These are phyloP conservation scores for Enteromius afrohamiltoni DNA, from an alignment of 2,797 vertebrate genomes.

Conservation along the genomic window DNA sequence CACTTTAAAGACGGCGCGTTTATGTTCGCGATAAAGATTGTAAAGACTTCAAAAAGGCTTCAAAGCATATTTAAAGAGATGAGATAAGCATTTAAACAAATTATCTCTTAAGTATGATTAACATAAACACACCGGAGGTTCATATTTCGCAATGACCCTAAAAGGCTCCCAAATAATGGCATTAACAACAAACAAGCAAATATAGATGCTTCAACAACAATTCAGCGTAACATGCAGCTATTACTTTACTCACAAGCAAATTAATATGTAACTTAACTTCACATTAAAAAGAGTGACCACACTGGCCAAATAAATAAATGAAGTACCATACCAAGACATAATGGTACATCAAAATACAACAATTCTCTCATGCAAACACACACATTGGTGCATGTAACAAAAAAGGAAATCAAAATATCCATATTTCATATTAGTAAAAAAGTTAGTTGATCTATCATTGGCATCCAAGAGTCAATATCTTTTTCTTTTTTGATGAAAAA, in stretches of 20 bases:
- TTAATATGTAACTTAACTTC: neutral
- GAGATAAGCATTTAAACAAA: no score
- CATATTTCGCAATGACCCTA: neutral
- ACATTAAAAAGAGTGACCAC: neutral
- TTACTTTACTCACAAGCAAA: neutral
- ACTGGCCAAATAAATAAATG: neutral
- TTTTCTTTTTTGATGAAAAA: no score
- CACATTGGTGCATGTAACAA: neutral
- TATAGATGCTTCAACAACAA: neutral
- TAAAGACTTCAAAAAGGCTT: no score
- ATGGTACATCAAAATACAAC: neutral
- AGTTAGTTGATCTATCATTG: neutral
- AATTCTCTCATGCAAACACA: neutral
- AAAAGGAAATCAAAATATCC: neutral
- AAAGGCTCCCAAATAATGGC: neutral
- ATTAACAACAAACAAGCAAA: slow-evolving; percentile 3
- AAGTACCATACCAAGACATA: neutral
- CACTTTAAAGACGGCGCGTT: neutral
- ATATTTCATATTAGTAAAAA: neutral
- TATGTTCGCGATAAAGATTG: no score
- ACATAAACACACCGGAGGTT: neutral
- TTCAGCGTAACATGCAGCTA: neutral
- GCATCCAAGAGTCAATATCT: neutral
- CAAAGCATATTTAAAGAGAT: no score
- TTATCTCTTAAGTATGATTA: neutral